Evolutionary conservation across 2,113 vertebrate genomes (phyloP).

Genomic region (Chrysochloris asiatica): DNA sequence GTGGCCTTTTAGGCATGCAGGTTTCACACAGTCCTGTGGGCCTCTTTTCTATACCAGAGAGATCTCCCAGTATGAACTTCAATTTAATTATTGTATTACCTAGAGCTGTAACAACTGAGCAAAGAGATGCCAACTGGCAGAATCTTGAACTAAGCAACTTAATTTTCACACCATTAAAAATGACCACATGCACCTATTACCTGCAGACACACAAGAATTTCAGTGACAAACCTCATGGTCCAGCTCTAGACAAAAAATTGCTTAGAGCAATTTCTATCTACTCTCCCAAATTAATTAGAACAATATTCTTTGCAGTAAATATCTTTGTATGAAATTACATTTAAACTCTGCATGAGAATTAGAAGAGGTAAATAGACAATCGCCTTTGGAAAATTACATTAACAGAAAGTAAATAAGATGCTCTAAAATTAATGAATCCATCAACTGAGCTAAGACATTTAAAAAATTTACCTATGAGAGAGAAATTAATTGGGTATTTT

Average conservation of each 20-base stretch:
- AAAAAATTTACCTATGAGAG: constrained; percentile 26
- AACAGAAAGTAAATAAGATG: constrained; percentile 67
- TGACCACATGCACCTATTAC: not conserved
- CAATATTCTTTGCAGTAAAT: constrained; percentile 64
- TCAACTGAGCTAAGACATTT: constrained; percentile 54
- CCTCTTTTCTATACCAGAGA: not conserved
- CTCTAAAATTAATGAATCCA: constrained; percentile 72
- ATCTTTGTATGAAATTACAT: constrained; percentile 75
- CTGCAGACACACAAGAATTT: not conserved
- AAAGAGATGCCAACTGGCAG: not conserved
- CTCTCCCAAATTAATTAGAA: constrained; percentile 64
- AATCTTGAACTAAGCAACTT: not conserved
- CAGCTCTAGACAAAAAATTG: constrained; percentile 27
- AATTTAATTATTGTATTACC: not conserved
- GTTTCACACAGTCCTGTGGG: not conserved
- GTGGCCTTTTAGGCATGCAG: not conserved
- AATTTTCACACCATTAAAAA: not conserved
- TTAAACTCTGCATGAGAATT: constrained; percentile 54
- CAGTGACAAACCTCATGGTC: not conserved
- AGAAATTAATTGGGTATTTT: constrained; percentile 47
- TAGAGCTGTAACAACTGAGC: not conserved
- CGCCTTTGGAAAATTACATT: constrained; percentile 76
- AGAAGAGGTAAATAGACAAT: constrained; percentile 71
- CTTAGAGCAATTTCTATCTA: constrained; percentile 57
- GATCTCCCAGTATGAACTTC: not conserved